These are phyloP conservation scores for Mamestra configurata DNA, from an alignment of 1,140 invertebrate species.

Conservation along the genomic window DNA sequence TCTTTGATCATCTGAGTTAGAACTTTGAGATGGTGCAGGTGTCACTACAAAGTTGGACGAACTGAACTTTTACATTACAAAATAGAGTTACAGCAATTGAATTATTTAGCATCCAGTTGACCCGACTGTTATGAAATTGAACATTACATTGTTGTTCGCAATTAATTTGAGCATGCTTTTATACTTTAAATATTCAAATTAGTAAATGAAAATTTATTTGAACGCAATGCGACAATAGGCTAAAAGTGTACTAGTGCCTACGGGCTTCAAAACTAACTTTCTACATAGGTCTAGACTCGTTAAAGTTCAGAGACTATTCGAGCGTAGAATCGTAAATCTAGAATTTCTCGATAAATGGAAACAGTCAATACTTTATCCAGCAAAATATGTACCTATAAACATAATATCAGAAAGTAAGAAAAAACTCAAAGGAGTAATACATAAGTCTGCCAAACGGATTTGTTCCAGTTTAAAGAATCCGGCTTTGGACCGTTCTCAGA, in stretches of 20 bases:
- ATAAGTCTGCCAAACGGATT: slow-evolving; percentile 33
- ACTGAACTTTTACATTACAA: slow-evolving; percentile 1
- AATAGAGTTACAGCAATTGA: slow-evolving; percentile 4
- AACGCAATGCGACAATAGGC: slow-evolving; percentile 22
- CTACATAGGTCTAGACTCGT: neutral
- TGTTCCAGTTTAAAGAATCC: slow-evolving; percentile 26
- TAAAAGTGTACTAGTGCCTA: neutral
- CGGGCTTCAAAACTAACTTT: neutral
- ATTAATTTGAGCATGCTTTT: slow-evolving; percentile 13
- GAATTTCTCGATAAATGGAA: neutral
- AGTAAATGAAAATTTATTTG: slow-evolving; percentile 32
- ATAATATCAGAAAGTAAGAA: neutral
- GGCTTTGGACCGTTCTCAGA: slow-evolving; percentile 8
- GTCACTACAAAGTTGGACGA: slow-evolving; percentile 17
- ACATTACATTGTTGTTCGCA: slow-evolving; percentile 12
- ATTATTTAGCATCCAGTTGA: neutral
- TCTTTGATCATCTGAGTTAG: slow-evolving; percentile 41
- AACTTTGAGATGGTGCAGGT: slow-evolving; percentile 44
- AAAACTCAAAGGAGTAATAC: slow-evolving; percentile 23
- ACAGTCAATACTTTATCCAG: neutral
- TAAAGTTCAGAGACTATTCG: neutral
- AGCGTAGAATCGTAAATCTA: neutral
- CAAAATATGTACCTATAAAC: neutral
- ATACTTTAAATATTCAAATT: slow-evolving; percentile 30
- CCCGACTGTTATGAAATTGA: slow-evolving; percentile 1